phyloP scores from a whole-genome alignment of 2,113 vertebrate species.

The Gymnobelideus leadbeateri region DNA sequence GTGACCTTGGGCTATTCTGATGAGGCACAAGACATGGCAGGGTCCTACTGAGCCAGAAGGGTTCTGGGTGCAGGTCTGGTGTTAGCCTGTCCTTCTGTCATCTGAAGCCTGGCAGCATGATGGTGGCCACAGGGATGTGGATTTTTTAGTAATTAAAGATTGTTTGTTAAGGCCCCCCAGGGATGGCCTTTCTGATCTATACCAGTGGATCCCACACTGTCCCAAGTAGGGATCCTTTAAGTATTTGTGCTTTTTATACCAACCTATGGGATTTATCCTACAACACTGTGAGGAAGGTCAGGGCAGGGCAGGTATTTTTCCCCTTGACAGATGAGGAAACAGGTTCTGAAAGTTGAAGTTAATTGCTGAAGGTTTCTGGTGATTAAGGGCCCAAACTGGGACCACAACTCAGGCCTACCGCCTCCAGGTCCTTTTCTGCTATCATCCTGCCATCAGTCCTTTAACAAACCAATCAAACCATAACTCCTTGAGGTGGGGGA shows the following conservation, averaged over 20 bases:
- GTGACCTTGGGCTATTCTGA: neutral
- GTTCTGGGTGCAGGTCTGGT: neutral
- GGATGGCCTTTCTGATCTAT: neutral
- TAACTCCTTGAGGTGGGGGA: neutral
- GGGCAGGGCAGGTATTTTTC: neutral
- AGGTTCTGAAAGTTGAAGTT: neutral
- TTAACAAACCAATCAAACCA: neutral
- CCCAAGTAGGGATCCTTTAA: neutral
- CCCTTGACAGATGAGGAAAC: neutral
- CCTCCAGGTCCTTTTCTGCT: neutral
- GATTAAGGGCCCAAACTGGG: neutral
- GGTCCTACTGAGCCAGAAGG: neutral
- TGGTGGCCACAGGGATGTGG: neutral
- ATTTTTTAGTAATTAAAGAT: neutral
- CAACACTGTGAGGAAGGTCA: neutral
- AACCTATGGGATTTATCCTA: neutral
- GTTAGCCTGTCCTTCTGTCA: neutral
- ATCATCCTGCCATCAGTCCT: neutral
- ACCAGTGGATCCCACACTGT: neutral
- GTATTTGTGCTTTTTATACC: neutral
- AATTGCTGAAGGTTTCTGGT: neutral
- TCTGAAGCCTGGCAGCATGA: neutral
- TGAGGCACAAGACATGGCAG: neutral
- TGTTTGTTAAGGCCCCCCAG: neutral
- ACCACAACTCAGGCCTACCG: neutral